A percentile compares a stretch with the other conserved stretches of the same genome.
Conservation (phyloP, 2,113 vertebrate genomes). For the Lophius piscatorius region DNA sequence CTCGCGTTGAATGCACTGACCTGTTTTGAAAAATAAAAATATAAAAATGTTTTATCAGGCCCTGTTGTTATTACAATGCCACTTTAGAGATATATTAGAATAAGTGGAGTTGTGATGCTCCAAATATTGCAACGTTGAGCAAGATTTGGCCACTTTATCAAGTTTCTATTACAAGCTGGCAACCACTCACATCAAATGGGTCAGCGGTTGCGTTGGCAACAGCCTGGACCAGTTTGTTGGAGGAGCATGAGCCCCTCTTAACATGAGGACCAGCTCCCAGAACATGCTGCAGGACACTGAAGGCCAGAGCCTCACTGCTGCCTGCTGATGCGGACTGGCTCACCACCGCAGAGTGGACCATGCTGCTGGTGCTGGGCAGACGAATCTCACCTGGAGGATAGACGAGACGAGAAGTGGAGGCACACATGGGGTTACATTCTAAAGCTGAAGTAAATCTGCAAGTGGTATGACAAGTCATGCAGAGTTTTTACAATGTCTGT, state of each 20-base stretch:
- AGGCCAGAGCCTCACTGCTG: constrained; percentile 85
- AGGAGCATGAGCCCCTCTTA: constrained; percentile 86
- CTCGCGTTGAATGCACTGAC: constrained; percentile 88
- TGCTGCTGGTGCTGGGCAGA: constrained; percentile 74
- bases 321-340: constrained; percentile 83
- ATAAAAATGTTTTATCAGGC: not conserved
- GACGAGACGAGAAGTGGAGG: not conserved
- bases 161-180: not conserved
- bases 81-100: not conserved
- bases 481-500: not conserved
- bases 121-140: not conserved
- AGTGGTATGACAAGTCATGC: not conserved
- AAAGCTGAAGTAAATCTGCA: not conserved
- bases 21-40: constrained; percentile 69
- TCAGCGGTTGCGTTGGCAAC: constrained; percentile 82
- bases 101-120: no score
- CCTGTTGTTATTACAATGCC: not conserved
- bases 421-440: not conserved
- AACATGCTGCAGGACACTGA: constrained; percentile 90
- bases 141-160: not conserved
- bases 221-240: constrained; percentile 84
- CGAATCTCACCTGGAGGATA: constrained; percentile 86
- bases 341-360: constrained; percentile 90
- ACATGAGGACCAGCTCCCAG: constrained; percentile 89
- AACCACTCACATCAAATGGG: constrained; percentile 90